These are phyloP conservation scores for Lepidothrix coronata DNA, from an alignment of 2,113 vertebrate genomes.

Conservation along the genomic window DNA sequence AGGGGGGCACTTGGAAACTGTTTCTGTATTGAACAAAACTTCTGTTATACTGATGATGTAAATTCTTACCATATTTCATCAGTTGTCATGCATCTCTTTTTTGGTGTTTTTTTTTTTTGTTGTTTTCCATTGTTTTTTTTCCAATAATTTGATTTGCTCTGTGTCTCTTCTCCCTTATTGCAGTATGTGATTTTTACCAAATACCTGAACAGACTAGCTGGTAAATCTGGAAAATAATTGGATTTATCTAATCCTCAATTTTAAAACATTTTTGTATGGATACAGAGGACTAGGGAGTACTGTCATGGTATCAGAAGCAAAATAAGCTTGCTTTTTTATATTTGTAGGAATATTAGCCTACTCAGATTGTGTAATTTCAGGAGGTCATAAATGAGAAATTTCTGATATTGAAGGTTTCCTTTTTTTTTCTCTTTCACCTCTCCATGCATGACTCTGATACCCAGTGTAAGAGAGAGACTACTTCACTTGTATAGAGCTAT, in stretches of 20 bases:
- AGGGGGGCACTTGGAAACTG: not conserved
- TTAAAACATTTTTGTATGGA: not conserved
- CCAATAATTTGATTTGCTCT: not conserved
- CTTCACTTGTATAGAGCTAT: not conserved
- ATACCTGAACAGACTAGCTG: not conserved
- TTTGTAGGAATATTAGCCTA: not conserved
- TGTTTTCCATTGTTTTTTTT: not conserved
- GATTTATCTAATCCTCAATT: conserved; percentile 32
- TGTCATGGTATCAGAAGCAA: not conserved
- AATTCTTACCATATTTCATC: not conserved
- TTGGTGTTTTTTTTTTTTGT: not conserved
- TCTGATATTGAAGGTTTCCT: not conserved
- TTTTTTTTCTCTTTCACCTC: too few species aligned
- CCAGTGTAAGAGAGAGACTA: not conserved
- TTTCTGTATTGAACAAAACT: not conserved
- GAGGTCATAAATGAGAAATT: not conserved
- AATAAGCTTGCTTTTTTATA: not conserved
- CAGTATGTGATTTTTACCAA: not conserved
- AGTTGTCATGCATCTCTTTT: not conserved
- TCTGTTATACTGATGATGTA: not conserved
- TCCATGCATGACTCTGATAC: not conserved
- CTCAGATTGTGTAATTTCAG: not conserved
- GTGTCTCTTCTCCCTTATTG: not conserved
- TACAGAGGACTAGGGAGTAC: not conserved
- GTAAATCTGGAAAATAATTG: conserved; percentile 31